Percentiles rank a stretch among this genome's conserved stretches.
Conservation (phyloP, 2,113 vertebrate genomes). For the Mohoua ochrocephala region DNA sequence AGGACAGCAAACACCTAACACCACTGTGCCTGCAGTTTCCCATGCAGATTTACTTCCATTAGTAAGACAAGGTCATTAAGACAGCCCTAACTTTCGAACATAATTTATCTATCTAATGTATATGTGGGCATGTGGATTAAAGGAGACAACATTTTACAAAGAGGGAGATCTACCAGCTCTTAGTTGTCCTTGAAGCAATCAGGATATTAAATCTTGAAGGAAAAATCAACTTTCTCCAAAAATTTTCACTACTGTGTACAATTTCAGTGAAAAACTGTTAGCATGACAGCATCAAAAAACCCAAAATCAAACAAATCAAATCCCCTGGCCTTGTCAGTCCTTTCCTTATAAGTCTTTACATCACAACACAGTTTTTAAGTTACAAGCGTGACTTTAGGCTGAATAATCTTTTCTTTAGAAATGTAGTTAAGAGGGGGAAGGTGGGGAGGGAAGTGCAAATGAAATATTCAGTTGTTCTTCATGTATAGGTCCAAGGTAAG, state of each 20-base stretch:
- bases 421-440: not conserved
- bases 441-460: not conserved
- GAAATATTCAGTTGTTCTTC: not conserved
- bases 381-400: not conserved
- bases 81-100: not conserved
- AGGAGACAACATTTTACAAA: not conserved
- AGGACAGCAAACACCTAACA: not conserved
- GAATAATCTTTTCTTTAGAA: not conserved
- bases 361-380: not conserved
- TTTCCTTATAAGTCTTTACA: not conserved
- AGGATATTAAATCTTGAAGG: not conserved
- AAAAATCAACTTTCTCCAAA: not conserved
- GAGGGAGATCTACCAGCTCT: not conserved
- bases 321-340: not conserved
- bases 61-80: not conserved
- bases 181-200: not conserved
- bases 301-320: not conserved
- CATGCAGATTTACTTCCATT: not conserved
- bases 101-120: not conserved
- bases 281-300: not conserved
- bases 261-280: not conserved
- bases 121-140: not conserved
- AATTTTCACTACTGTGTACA: not conserved
- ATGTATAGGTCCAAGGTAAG: not conserved
- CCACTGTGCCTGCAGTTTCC: not conserved